Base-by-base conservation (phyloP, 2,888 invertebrate genomes). In the Escarpia spicata region DNA sequence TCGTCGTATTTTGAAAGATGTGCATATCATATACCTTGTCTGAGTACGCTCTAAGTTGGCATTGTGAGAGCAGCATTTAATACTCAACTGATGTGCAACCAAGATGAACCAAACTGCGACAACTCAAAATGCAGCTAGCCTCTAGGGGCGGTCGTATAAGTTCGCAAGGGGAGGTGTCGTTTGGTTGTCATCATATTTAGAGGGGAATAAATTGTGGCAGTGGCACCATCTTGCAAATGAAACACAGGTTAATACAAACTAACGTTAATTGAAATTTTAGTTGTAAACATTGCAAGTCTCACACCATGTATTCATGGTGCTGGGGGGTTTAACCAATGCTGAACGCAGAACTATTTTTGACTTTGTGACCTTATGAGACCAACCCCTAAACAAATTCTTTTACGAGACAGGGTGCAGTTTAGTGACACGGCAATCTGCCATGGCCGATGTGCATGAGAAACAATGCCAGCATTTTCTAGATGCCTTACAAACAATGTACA, bases 1-100 rank as follows among this genome's bases (percentile, higher is more conserved):
- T 52, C 15, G 8, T 52, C 52, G 52, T 52, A 15, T 75, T 75
- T 75, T 75, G 1, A 75, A 75, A 75, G n/a, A n/a, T 75, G 75
- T 75, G n/a, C 75, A 75, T 26, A 75, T 75, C 75, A 26, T 75
- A 75, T 75, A 75, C 75, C n/a, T 75, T 75, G 75, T 75, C 75
- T 6, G 75, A 75, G 4, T 26, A 75, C 26, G 75, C 19, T 75
- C 19, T 15, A 52, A 15, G 37, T 37, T 52, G 52, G 75, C n/a
- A 75, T 52, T 52, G 52, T 75, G 75, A 75, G 75, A 75, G 26
- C 75, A 75, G 75, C 19, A 26, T 26, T 9, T 75, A 26, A 75
- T 26, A 75, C 26, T 75, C n/a, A n/a, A 75, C 26, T 3, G 19
- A 75, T 26, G 52, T 52, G 52, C 52, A 52, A 9, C 8, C 10